These are phyloP conservation scores for Scolopax rusticola DNA, from an alignment of 2,797 vertebrate species.

Conservation along the genomic window DNA sequence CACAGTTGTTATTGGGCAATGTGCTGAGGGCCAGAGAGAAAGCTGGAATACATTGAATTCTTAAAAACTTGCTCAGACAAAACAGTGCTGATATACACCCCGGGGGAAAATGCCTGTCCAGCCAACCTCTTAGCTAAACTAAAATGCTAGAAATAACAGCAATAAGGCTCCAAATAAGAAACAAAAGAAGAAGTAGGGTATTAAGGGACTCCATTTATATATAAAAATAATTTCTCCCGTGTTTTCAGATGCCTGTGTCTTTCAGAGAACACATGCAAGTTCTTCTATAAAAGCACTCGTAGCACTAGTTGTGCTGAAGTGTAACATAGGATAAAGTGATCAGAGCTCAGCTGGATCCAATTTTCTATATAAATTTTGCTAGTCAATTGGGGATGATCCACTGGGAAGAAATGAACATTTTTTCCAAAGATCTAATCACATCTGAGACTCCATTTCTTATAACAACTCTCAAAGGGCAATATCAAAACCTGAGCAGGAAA, in stretches of 20 bases:
- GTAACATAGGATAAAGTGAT: slow-evolving; percentile 46
- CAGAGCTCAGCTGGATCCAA: slow-evolving; percentile 65
- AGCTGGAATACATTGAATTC: neutral
- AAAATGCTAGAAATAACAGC: neutral
- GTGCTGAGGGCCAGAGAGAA: neutral
- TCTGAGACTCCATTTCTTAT: slow-evolving; percentile 16
- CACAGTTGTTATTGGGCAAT: neutral
- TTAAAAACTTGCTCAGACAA: accelerated
- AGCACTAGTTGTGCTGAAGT: slow-evolving; percentile 15
- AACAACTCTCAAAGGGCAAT: slow-evolving; percentile 19
- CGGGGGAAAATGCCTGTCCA: neutral
- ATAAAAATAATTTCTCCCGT: slow-evolving; percentile 1
- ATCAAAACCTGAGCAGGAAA: slow-evolving; percentile 43
- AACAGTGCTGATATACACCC: accelerated
- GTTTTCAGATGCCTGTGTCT: slow-evolving; percentile 40
- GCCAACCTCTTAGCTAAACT: neutral
- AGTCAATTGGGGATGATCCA: slow-evolving; percentile 1
- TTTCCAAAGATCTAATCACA: slow-evolving; percentile 55
- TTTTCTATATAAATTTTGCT: slow-evolving; percentile 61
- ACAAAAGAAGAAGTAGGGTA: neutral
- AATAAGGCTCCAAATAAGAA: neutral
- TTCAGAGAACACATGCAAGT: slow-evolving; percentile 22
- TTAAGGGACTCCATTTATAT: neutral
- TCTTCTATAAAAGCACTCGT: slow-evolving; percentile 30
- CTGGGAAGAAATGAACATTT: slow-evolving; percentile 32